Base-by-base conservation (phyloP, 1,140 invertebrate species). In the Plectrocnemia conspersa region DNA sequence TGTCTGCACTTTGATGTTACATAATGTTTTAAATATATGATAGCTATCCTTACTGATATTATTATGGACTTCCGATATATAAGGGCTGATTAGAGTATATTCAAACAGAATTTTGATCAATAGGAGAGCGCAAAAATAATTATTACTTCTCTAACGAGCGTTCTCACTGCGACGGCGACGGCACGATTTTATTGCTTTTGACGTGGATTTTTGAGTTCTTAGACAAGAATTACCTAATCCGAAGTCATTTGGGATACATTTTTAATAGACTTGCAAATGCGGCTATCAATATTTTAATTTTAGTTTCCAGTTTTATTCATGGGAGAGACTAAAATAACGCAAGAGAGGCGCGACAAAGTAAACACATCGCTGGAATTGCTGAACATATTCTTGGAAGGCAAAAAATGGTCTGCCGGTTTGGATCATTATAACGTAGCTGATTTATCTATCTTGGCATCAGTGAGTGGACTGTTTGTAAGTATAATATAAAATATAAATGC, bases 361-460 rank as follows among this genome's bases (percentile, higher is more conserved):
- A 79, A 83, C 55, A 68, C 71, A 50, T 75, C 77, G 5, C 74
- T 83, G 19, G 76, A 72, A 33, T 77, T 79, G 49, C 63, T 84
- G 3, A 75, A 84, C 54, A 64, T 63, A 11, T 82, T 79, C 62
- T 63, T 84, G 10, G 71, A 76, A 11, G 71, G 66, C 3, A 73
- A 63, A 15, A 70, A 77, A 54, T 84, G 78, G 74, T 76, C 80
- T n/a, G 75, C 78, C 21, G 81, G 80, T 7, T 80, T 80, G 10
- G 70, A 81, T 11, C 63, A 75, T 18, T 62, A 80, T 22, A 87
- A 84, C 5, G 77, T 87, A 49, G 85, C 84, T 36, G 85, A 84
- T 65, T 78, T 78, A 54, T 69, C 73, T 9, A 76, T 79, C 42
- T 69, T 75, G 47, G 73, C 76, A 13, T 78, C 78, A 25, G 58